phyloP scores from a whole-genome alignment of 2,888 invertebrate species.

The Lypha dubia region DNA sequence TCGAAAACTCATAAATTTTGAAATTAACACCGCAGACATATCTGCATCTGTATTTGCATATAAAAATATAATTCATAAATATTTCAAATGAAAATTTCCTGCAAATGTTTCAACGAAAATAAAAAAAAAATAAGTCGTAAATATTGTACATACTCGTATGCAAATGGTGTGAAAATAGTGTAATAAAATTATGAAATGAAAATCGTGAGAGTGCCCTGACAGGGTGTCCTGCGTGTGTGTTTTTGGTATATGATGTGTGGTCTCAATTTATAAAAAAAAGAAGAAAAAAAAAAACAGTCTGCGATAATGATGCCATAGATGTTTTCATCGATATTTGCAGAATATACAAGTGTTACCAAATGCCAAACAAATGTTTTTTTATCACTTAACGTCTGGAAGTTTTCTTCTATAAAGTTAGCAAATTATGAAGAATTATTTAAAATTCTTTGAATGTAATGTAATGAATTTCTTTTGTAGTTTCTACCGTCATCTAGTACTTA shows the following conservation, averaged over 20 bases:
- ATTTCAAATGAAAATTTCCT: constrained; percentile 23
- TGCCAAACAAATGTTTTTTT: background rate
- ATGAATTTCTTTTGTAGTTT: background rate
- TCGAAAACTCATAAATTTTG: background rate
- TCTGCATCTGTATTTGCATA: constrained; percentile 13
- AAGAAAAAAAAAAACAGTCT: background rate
- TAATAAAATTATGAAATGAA: constrained; percentile 9
- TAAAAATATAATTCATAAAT: background rate
- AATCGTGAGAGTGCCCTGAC: background rate
- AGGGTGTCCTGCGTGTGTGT: background rate
- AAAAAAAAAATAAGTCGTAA: constrained; percentile 21
- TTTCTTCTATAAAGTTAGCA: no score
- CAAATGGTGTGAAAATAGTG: constrained; percentile 4
- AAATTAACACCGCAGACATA: background rate
- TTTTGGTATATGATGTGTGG: background rate
- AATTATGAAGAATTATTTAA: background rate
- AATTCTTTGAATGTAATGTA: background rate
- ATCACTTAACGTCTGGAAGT: no score
- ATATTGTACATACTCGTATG: background rate
- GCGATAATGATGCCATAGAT: no score
- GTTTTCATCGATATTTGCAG: no score
- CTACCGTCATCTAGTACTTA: background rate
- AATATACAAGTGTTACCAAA: background rate
- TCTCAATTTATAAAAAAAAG: background rate
- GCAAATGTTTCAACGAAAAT: constrained; percentile 23